These are phyloP conservation scores for Hestina assimilis DNA, from an alignment of 1,140 invertebrate genomes.

Conservation along the genomic window DNA sequence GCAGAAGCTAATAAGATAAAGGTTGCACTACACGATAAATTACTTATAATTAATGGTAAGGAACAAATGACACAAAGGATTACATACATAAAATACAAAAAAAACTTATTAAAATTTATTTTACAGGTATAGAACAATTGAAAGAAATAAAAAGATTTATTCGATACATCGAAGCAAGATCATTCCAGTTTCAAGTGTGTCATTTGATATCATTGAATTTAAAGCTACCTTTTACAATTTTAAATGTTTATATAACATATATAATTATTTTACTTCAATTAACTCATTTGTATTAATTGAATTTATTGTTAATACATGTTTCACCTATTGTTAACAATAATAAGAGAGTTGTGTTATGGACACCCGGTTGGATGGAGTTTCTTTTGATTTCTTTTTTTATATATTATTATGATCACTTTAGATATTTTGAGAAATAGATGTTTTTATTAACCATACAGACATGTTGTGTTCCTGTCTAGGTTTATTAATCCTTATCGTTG, in stretches of 20 bases:
- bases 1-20: neutral
- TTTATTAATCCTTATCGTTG: no score
- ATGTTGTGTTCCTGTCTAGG: neutral
- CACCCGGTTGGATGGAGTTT: no score
- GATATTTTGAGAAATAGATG: neutral
- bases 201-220: slow-evolving; percentile 2
- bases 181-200: slow-evolving; percentile 6
- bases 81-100: neutral
- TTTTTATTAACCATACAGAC: no score
- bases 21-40: neutral
- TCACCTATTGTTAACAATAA: neutral
- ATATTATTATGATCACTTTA: neutral
- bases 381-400: no score
- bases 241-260: slow-evolving; percentile 5
- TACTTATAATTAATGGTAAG: neutral
- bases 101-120: neutral
- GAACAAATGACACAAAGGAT: neutral
- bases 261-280: slow-evolving; percentile 7
- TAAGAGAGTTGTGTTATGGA: no score
- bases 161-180: slow-evolving; percentile 7
- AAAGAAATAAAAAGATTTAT: slow-evolving; percentile 10
- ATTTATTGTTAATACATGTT: neutral
- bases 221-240: neutral
- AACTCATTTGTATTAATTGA: slow-evolving; percentile 8
- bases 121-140: neutral